Evolutionary conservation across 2,888 invertebrate species (phyloP).

Genomic region (Meiosimyza decipiens): DNA sequence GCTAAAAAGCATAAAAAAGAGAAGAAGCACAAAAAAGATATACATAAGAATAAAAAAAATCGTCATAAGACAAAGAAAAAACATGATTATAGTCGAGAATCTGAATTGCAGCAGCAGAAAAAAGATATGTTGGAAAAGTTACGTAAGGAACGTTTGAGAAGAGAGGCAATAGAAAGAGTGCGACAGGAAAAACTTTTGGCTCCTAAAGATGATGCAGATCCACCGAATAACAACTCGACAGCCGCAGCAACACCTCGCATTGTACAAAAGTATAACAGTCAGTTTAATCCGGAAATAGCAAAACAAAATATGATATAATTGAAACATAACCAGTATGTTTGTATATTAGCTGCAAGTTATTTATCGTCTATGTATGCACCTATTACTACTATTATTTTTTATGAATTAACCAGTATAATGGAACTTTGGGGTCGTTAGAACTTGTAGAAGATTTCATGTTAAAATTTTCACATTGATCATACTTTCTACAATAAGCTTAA

Average conservation of each 20-base stretch:
- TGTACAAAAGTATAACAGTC: slow-evolving; percentile 91
- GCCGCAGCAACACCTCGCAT: slow-evolving; percentile 62
- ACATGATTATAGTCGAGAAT: slow-evolving; percentile 33
- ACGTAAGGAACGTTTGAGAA: slow-evolving; percentile 71
- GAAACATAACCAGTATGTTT: not conserved
- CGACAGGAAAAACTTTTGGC: slow-evolving; percentile 78
- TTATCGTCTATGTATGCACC: too few species aligned
- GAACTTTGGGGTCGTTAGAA: too few species aligned
- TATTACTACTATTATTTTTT: too few species aligned
- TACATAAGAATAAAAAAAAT: slow-evolving; percentile 46
- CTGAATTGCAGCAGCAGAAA: slow-evolving; percentile 43
- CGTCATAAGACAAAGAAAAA: slow-evolving; percentile 37
- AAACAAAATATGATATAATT: slow-evolving; percentile 75
- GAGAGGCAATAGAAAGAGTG: slow-evolving; percentile 83
- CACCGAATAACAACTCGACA: slow-evolving; percentile 50
- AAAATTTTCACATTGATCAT: too few species aligned
- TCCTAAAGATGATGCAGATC: slow-evolving; percentile 67
- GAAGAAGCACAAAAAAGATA: slow-evolving; percentile 45
- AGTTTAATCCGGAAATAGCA: slow-evolving; percentile 93
- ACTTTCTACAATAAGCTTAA: too few species aligned
- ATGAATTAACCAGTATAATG: too few species aligned
- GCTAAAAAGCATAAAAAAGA: slow-evolving; percentile 46
- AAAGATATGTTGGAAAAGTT: slow-evolving; percentile 60
- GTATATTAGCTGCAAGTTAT: too few species aligned
- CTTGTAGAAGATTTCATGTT: too few species aligned